phyloP scores from a whole-genome alignment of 2,888 invertebrate genomes.

The Xestia rhomboidea region DNA sequence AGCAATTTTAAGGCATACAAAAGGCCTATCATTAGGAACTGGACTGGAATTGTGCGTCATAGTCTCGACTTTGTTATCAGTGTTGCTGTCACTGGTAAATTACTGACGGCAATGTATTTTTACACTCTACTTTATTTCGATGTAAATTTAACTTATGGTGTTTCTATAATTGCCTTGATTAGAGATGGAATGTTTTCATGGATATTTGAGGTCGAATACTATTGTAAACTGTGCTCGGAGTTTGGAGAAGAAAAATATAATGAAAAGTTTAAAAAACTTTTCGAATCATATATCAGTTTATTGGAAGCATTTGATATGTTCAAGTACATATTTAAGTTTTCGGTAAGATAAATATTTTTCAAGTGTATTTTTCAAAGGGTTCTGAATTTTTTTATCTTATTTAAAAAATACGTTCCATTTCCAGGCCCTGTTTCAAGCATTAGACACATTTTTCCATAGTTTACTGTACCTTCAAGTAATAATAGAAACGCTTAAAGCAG shows the following conservation, averaged over 20 bases:
- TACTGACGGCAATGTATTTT: neutral
- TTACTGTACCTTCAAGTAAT: constrained; percentile 9
- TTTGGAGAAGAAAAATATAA: constrained; percentile 1
- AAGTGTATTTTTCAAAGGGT: neutral
- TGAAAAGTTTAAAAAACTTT: constrained; percentile 3
- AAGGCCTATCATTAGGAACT: constrained; percentile 8
- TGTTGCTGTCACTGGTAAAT: neutral
- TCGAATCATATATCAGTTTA: constrained; percentile 11
- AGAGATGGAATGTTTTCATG: constrained; percentile 31
- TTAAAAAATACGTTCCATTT: neutral
- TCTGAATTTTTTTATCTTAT: too few relatives aligned
- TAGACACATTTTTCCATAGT: constrained; percentile 25
- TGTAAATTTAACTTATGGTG: constrained; percentile 7
- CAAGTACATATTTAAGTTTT: constrained; percentile 24
- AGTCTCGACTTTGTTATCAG: neutral
- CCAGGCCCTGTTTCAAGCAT: constrained; percentile 14
- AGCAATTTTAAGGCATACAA: constrained; percentile 15
- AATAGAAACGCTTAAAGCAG: neutral
- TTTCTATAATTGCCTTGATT: constrained; percentile 20
- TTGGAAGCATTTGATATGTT: constrained; percentile 30
- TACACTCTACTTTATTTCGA: constrained; percentile 33
- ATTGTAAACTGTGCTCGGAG: constrained; percentile 1
- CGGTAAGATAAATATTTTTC: constrained; percentile 6
- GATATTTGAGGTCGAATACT: constrained; percentile 19
- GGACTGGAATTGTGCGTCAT: neutral